These are phyloP conservation scores for Drosophila santomea DNA, from an alignment of 1,140 invertebrate species.

Conservation along the genomic window DNA sequence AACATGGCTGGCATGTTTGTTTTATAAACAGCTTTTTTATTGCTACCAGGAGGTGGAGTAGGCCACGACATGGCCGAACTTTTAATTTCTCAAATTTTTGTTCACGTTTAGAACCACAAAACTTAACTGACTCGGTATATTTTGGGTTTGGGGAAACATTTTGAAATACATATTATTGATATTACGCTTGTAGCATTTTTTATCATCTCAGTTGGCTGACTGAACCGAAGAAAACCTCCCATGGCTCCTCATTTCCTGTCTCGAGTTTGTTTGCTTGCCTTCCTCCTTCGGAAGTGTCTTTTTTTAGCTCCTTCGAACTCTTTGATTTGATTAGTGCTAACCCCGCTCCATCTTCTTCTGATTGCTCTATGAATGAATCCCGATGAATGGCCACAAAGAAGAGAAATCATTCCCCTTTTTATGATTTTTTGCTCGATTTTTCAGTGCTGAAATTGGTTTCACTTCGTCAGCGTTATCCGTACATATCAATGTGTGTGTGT, in stretches of 20 bases:
- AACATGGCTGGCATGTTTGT: slow-evolving; percentile 62
- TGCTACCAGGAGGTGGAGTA: slow-evolving; percentile 49
- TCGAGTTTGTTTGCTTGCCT: slow-evolving; percentile 44
- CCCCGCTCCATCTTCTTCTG: slow-evolving; percentile 31
- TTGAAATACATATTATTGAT: slow-evolving; percentile 6
- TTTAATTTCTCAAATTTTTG: not conserved
- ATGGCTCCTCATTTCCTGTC: slow-evolving; percentile 49
- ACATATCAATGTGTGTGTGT: slow-evolving; percentile 6
- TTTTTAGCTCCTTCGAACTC: slow-evolving; percentile 44
- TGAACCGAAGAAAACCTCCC: not conserved
- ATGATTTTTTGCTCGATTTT: slow-evolving; percentile 40
- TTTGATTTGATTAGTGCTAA: slow-evolving; percentile 73
- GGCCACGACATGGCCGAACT: not conserved
- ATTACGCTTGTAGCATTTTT: not conserved
- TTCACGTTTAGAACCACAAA: not conserved
- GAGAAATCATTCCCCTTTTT: slow-evolving; percentile 22
- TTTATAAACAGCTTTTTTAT: slow-evolving; percentile 78
- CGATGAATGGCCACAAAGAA: slow-evolving; percentile 65
- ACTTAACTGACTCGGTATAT: not conserved
- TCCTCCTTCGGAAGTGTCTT: slow-evolving; percentile 52
- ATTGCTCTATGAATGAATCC: slow-evolving; percentile 70
- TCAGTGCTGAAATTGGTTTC: slow-evolving; percentile 62
- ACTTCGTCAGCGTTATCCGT: slow-evolving; percentile 47
- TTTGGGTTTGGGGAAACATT: not conserved
- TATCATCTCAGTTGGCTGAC: slow-evolving; percentile 1